A percentile compares a stretch with the other conserved stretches of the same genome.
Conservation (phyloP, 2,888 invertebrate species). For the Sinohyriopsis cumingii region DNA sequence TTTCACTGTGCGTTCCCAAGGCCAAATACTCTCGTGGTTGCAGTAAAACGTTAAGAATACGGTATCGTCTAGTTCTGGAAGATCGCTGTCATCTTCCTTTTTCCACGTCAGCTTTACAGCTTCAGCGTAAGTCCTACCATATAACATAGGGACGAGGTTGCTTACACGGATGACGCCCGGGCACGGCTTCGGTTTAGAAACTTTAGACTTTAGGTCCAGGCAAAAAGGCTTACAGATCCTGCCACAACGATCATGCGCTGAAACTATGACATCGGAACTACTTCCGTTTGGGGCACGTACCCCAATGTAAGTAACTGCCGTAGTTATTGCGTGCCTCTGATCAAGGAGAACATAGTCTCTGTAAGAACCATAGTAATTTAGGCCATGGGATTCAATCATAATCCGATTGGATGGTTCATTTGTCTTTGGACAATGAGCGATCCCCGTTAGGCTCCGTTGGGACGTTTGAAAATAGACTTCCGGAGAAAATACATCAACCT, state of each 20-base stretch:
- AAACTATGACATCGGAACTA: slow-evolving; percentile 33
- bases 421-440: slow-evolving; percentile 29
- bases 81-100: slow-evolving; percentile 23
- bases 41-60: slow-evolving; percentile 34
- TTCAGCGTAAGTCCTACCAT: slow-evolving; percentile 35
- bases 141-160: slow-evolving; percentile 29
- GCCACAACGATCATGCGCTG: slow-evolving; percentile 37
- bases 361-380: slow-evolving; percentile 40
- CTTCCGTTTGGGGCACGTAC: slow-evolving; percentile 38
- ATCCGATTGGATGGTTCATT: slow-evolving; percentile 32
- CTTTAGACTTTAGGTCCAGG: slow-evolving; percentile 14
- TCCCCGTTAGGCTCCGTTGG: slow-evolving; percentile 20
- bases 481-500: slow-evolving; percentile 32
- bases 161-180: slow-evolving; percentile 34
- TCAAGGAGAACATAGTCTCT: slow-evolving; percentile 38
- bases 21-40: slow-evolving; percentile 37
- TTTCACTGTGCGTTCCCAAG: slow-evolving; percentile 18
- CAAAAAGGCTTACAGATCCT: slow-evolving; percentile 36
- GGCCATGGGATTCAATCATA: slow-evolving; percentile 34
- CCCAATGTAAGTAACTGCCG: slow-evolving; percentile 31
- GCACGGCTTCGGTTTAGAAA: slow-evolving; percentile 32
- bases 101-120: slow-evolving; percentile 33
- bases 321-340: slow-evolving; percentile 36
- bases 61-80: slow-evolving; percentile 23
- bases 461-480: slow-evolving; percentile 24